phyloP scores from a whole-genome alignment of 2,113 vertebrate species.

The Pandion haliaetus region DNA sequence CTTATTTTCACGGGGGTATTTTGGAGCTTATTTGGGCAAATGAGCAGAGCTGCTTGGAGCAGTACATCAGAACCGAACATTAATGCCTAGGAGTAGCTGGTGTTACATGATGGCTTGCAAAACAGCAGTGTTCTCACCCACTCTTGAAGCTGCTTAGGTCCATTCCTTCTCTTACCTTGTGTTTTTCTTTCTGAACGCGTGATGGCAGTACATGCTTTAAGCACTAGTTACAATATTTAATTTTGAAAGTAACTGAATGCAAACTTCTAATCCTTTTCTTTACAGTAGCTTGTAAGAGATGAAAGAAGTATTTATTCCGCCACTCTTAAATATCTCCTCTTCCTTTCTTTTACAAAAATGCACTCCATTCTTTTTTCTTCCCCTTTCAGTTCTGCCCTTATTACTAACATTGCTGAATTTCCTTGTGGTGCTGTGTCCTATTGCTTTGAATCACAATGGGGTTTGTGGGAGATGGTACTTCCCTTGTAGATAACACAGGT shows the following conservation, averaged over 20 bases:
- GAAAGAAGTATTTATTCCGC: background rate
- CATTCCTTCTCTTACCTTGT: background rate
- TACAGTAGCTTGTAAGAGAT: background rate
- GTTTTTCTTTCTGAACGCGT: background rate
- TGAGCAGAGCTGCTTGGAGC: background rate
- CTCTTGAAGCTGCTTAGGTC: rapidly evolving
- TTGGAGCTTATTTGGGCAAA: background rate
- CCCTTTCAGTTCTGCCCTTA: background rate
- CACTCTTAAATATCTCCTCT: background rate
- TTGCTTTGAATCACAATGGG: background rate
- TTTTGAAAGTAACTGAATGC: background rate
- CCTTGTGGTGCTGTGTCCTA: background rate
- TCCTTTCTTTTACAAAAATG: background rate
- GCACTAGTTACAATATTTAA: background rate
- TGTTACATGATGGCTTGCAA: background rate
- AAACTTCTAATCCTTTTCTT: background rate
- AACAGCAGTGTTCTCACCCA: background rate
- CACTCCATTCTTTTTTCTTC: background rate
- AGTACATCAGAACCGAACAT: rapidly evolving
- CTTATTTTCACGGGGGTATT: background rate
- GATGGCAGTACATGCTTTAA: background rate
- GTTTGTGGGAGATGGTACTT: background rate
- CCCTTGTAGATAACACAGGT: rapidly evolving
- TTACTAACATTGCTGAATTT: background rate
- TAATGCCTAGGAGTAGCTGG: background rate